Evolutionary conservation across 2,113 vertebrate species (phyloP).

Genomic region (Phalacrocorax pelagicus): DNA sequence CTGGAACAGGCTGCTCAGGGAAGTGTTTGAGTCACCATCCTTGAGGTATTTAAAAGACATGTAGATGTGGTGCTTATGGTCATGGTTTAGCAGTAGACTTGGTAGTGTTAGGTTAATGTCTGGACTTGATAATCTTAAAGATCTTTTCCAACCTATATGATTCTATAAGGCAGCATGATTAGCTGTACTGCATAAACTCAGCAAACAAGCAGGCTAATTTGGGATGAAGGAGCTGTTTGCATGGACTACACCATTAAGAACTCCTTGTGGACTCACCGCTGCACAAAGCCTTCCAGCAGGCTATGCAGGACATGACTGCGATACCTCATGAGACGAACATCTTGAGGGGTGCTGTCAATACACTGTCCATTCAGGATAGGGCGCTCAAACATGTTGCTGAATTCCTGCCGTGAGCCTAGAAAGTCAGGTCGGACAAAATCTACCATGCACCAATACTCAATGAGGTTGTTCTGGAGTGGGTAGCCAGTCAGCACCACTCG

Average conservation of each 20-base stretch:
- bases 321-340: constrained; percentile 95
- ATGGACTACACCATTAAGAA: accelerated
- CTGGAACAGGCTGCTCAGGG: background rate
- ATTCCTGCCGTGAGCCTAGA: constrained; percentile 95
- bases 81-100: background rate
- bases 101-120: accelerated
- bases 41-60: background rate
- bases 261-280: constrained; percentile 80
- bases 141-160: background rate
- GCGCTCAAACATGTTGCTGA: constrained; percentile 99
- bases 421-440: constrained; percentile 98
- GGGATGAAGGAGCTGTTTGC: background rate
- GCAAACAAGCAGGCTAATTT: background rate
- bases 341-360: constrained; percentile 95
- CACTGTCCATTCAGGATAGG: constrained; percentile 98
- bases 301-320: constrained; percentile 98
- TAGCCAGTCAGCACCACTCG: constrained; percentile 95
- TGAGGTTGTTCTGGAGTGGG: constrained; percentile 97
- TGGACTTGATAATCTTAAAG: background rate
- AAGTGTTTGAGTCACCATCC: background rate
- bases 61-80: background rate
- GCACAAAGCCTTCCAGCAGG: constrained; percentile 96
- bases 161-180: background rate
- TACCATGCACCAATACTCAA: constrained; percentile 99
- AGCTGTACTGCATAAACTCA: background rate